Percentiles rank a stretch among this genome's conserved stretches.
phyloP scores from a whole-genome alignment of 92 coral and sea anemone species.

The Anthopleura xanthogrammica region DNA sequence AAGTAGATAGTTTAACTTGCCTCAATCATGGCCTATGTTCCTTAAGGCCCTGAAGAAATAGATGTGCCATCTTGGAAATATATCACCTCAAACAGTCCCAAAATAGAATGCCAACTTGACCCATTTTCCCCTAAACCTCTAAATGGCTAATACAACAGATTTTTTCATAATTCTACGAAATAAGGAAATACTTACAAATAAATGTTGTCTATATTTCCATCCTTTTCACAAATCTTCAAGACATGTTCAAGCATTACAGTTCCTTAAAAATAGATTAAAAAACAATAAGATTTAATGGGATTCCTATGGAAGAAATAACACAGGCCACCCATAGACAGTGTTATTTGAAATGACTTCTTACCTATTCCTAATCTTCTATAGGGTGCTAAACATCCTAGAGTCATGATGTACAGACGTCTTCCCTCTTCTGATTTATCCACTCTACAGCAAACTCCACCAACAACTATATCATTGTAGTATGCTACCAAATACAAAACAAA shows the following conservation, averaged over 20 bases:
- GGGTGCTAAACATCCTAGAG: constrained; percentile 96
- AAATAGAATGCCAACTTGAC: too few species aligned
- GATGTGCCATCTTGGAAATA: too few species aligned
- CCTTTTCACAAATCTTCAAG: constrained; percentile 93
- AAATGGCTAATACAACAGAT: too few species aligned
- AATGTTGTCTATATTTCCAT: constrained; percentile 96
- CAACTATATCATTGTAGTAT: constrained; percentile 94
- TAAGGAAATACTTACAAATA: constrained; percentile 72
- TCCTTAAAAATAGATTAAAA: constrained; percentile 50
- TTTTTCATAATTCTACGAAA: not conserved
- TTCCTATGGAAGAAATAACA: constrained; percentile 7
- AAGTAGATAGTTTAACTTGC: too few species aligned
- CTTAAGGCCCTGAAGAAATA: too few species aligned
- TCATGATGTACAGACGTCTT: constrained; percentile 92
- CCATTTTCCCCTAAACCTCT: too few species aligned
- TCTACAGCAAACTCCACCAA: constrained; percentile 99
- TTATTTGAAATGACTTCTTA: constrained; percentile 20
- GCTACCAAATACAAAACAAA: constrained; percentile 40
- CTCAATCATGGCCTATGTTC: too few species aligned
- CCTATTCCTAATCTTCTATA: constrained; percentile 96
- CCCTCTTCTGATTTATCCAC: constrained; percentile 93
- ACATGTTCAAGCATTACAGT: constrained; percentile 95
- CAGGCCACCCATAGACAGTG: constrained; percentile 1
- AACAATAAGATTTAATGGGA: not conserved
- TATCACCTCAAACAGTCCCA: too few species aligned